Percentiles rank a stretch among this genome's conserved stretches.
Conservation (phyloP, 2,888 invertebrate genomes). For the Lepidochrysops patricia region DNA sequence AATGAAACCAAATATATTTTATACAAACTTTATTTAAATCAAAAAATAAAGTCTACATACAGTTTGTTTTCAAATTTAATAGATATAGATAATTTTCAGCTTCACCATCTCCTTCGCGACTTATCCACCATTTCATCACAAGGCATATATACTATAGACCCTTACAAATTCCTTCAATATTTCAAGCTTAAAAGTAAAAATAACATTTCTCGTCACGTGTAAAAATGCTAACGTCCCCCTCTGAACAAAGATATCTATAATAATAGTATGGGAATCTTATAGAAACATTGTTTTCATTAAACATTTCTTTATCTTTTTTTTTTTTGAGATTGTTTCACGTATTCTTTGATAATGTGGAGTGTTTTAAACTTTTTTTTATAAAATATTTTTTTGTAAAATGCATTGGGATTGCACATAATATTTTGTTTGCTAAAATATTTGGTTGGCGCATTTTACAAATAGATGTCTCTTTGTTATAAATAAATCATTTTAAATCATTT, state of each 20-base stretch:
- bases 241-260: conserved; percentile 27
- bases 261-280: conserved; percentile 26
- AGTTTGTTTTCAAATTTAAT: conserved; percentile 56
- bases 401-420: neutral
- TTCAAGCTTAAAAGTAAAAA: conserved; percentile 22
- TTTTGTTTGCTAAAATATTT: neutral
- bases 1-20: conserved; percentile 37
- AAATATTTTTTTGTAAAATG: neutral
- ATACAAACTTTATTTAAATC: conserved; percentile 75
- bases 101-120: conserved; percentile 31
- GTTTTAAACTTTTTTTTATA: neutral
- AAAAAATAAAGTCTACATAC: conserved; percentile 74
- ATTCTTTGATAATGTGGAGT: neutral
- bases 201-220: conserved; percentile 21
- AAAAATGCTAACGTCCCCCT: conserved; percentile 18
- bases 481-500: conserved; percentile 3
- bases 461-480: neutral
- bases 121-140: conserved; percentile 30
- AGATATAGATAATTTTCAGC: conserved; percentile 54
- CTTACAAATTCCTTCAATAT: conserved; percentile 28
- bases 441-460: neutral
- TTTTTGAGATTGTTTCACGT: no score
- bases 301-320: neutral
- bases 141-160: conserved; percentile 37
- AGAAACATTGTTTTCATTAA: neutral